phyloP scores from a whole-genome alignment of 2,888 invertebrate species.

The Trachelus iudaicus region DNA sequence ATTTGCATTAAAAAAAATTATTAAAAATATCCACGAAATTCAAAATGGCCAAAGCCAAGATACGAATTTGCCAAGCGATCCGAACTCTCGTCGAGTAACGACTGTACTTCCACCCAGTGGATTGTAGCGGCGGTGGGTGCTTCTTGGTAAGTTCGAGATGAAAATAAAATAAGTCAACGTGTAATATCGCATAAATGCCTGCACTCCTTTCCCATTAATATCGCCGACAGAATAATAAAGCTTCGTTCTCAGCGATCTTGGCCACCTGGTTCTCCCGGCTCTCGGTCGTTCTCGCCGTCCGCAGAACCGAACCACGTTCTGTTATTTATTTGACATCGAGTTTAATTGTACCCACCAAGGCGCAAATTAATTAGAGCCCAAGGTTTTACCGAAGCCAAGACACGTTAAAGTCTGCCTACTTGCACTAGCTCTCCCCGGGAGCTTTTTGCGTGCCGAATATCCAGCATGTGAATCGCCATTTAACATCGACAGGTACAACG shows the following conservation, averaged over 20 bases:
- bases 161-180: background rate
- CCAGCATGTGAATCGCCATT: background rate
- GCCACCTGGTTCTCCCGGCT: background rate
- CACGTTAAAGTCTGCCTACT: constrained; percentile 18
- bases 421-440: background rate
- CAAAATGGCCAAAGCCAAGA: background rate
- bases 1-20: background rate
- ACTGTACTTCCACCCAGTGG: background rate
- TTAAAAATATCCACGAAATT: background rate
- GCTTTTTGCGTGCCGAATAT: background rate
- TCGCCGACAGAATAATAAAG: constrained; percentile 4
- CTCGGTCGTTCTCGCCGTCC: background rate
- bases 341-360: constrained; percentile 29
- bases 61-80: background rate
- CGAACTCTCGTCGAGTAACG: background rate
- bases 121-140: background rate
- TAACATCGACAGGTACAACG: background rate
- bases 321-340: constrained; percentile 27
- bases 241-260: background rate
- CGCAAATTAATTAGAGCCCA: constrained; percentile 39
- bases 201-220: background rate
- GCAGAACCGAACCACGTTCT: constrained; percentile 9
- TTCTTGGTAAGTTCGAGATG: background rate
- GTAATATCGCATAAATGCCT: background rate
- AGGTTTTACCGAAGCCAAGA: background rate